Base-by-base conservation (phyloP, 2,113 vertebrate species). In the Chlorocebus sabaeus region DNA sequence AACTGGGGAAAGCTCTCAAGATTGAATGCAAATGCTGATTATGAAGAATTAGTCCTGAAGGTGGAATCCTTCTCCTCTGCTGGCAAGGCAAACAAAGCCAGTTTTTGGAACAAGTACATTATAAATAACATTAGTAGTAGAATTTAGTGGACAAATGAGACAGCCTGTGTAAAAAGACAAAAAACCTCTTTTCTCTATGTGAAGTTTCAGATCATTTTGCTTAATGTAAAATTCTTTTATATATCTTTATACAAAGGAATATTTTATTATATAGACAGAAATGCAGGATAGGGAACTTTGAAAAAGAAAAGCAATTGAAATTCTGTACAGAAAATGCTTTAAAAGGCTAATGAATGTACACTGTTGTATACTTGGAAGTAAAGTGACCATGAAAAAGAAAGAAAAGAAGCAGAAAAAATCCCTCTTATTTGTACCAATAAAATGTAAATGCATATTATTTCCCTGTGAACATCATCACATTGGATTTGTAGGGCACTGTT, bases 371-470 rank as follows among this genome's bases (percentile, higher is more conserved):
- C 13, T 89, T 50, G 50, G 88, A 73, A 92, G 32, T 96, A 95
- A 96, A 75, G 70, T 85, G 48, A 70, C 84, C 96, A 81, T 81
- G 82, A 97, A 97, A 98, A 73, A 13, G 89, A 98, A 97, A 97
- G 16, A 81, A 97, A 68, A 68, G 80, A 96, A 89, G 94, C 40
- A 97, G 61, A 43, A 73, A 32, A 97, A 81, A 83, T 93, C 32
- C 16, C 87, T 89, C 32, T 86, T 94, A 89, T 93, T 96, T 64
- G 4, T 93, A 96, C 18, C 43, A 95, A 92, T 97, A 97, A 97
- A 93, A 80, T 32, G 30, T 93, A 96, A 88, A 78, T 91, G 32
- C 57, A 5, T 67, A 50, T 95, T 96, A 92, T 94, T 96, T 97
- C 43, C 32, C 68, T 82, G 6, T 73, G 92, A 97, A 73, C 48